These are phyloP conservation scores for Drosophila diplacantha DNA, from an alignment of 2,888 invertebrate species.

Conservation along the genomic window DNA sequence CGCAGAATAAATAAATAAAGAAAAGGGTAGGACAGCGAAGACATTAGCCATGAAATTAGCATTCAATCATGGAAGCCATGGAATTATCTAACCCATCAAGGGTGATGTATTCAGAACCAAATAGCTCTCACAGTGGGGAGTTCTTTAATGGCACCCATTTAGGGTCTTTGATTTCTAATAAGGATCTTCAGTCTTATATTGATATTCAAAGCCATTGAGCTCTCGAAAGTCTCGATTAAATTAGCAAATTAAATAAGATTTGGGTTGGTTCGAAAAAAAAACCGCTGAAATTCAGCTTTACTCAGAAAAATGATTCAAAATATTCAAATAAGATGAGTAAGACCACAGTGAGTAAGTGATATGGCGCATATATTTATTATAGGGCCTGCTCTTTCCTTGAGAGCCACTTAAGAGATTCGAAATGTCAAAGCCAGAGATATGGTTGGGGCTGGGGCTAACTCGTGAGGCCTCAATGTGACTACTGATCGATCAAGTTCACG, in stretches of 20 bases:
- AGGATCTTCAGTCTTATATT: background rate
- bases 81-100: constrained; percentile 17
- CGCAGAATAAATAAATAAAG: background rate
- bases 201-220: background rate
- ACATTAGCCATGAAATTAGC: constrained; percentile 22
- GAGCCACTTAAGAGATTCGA: background rate
- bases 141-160: constrained; percentile 9
- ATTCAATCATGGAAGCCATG: constrained; percentile 18
- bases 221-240: background rate
- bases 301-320: background rate
- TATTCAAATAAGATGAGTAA: background rate
- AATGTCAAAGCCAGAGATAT: constrained; percentile 25
- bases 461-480: constrained; percentile 21
- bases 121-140: constrained; percentile 6
- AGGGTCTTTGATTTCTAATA: background rate
- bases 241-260: background rate
- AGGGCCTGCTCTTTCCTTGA: background rate
- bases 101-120: constrained; percentile 6
- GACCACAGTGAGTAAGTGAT: background rate
- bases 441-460: background rate
- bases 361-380: background rate
- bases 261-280: background rate
- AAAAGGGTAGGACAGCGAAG: background rate
- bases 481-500: constrained; percentile 28
- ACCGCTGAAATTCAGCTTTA: background rate